Percentiles rank a stretch among this genome's conserved stretches.
These are phyloP conservation scores for Ficedula albicollis DNA, from an alignment of 2,797 vertebrate species.

Conservation along the genomic window DNA sequence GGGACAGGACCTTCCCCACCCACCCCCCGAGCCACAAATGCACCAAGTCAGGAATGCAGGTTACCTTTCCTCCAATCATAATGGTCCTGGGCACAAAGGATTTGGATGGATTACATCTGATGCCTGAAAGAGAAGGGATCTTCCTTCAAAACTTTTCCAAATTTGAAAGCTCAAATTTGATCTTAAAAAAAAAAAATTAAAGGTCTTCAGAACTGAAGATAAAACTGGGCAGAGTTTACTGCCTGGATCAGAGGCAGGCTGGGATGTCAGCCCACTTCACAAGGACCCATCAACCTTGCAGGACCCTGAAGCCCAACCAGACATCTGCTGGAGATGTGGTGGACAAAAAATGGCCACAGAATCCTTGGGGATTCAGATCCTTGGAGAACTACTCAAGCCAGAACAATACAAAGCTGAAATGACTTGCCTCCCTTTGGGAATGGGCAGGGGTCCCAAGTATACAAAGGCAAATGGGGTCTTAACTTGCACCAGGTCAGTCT, in stretches of 20 bases:
- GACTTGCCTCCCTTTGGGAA: neutral
- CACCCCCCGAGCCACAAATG: accelerated
- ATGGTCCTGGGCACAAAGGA: conserved; percentile 85
- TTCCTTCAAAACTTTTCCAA: neutral
- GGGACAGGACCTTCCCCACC: neutral
- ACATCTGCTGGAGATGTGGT: neutral
- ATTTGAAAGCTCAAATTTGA: neutral
- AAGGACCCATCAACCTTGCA: neutral
- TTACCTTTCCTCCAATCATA: conserved; percentile 89
- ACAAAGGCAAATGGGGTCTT: neutral
- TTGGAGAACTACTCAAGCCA: neutral
- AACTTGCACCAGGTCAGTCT: neutral
- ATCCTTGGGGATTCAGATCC: neutral
- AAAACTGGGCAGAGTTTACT: neutral
- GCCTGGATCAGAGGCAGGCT: accelerated
- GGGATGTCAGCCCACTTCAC: neutral
- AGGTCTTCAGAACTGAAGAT: neutral
- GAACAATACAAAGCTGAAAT: neutral
- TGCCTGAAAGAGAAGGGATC: conserved; percentile 73
- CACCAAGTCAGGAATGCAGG: accelerated
- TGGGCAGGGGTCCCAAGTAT: neutral
- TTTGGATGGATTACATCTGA: conserved; percentile 83
- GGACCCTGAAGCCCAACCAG: neutral
- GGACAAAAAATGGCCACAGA: neutral
- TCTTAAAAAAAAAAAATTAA: neutral